Evolutionary conservation across 2,113 vertebrate species (phyloP), one percentile per base, ranked within the genome.

Genomic region (Microcebus ravelobensis): DNA sequence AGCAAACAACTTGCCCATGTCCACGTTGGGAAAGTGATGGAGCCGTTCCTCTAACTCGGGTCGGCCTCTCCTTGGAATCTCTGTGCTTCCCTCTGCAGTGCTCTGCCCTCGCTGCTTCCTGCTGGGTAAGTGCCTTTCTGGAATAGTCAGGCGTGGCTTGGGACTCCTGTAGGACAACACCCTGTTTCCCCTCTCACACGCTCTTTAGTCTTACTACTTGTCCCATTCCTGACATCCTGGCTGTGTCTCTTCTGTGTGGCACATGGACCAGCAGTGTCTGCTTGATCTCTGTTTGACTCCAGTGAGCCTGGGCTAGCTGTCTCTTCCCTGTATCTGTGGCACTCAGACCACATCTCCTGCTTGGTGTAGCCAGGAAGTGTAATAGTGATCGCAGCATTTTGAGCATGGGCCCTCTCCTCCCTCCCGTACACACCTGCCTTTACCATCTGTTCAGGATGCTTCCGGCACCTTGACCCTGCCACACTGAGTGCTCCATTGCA

Each of bases 371-470:
- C 96, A 97, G 94, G 91, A 91, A 73, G 91, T 84, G 31, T 36
- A 31, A 0, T 70, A 42, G 68, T 3, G 48, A 84, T n/a, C 4
- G 0, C 25, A 70, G 79, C 76, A 31, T 67, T 71, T 68, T 12
- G n/a, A 89, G 65, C 86, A 23, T 0, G 29, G 0, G 12, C 80
- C 48, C n/a, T 77, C 27, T 65, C 63, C 59, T 71, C 74, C 23
- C 74, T 70, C 77, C 80, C 5, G 2, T 55, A 25, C n/a, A 91
- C 79, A 96, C 89, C 93, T 97, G 96, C 87, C 36, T 50, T 48
- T 65, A 39, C 96, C 96, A 97, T 96, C 97, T 98, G 97, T 61
- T 94, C 52, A 29, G 94, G 80, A 95, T 52, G 73, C 89, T 81
- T 85, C 48, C 71, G 70, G 83, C 52, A 92, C 85, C 88, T 92